Evolutionary conservation across 2,113 vertebrate species (phyloP), one percentile per base, ranked within the genome.

Genomic region (Perccottus glenii): DNA sequence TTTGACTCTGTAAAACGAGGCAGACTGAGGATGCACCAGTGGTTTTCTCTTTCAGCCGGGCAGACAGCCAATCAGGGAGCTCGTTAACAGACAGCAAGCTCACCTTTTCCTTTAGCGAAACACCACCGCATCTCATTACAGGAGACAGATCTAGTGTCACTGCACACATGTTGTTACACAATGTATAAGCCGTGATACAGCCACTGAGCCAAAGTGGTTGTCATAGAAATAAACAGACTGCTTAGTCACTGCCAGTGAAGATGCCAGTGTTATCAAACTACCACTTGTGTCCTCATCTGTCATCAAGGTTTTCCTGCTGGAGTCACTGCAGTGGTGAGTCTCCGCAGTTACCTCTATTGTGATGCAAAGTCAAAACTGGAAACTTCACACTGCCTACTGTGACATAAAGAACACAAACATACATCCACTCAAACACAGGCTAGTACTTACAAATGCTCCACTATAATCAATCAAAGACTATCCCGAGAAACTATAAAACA

Each of bases 201-300:
- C 2, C 10, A 50, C 10, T 7, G 15, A 74, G 64, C 15, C 36
- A 65, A 3, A 49, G 64, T 40, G 48, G 83, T 86, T 88, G 75
- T 82, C 83, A 82, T 88, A 70, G 85, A 67, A 73, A 87, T 67
- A 6, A 42, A 65, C 6, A 35, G 56, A 64, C 19, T 72, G 72
- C 74, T 78, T 64, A 66, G 75, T 85, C 79, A 88, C 53, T 55
- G n/a, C 6, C 14, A 49, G 45, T 27, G 15, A 45, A 40, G 45
- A 57, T 6, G 48, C 19, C 19, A 27, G 19, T 27, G 19, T 27
- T 27, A 27, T 27, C 19, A 27, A 27, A 27, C 19, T 27, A 27
- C 19, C 19, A 27, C 19, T 27, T 27, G 19, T 27, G 19, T 27
- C 19, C 19, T 27, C 42, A n/a, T 56, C 46, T 0, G 3, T 14